A percentile compares a stretch with the other conserved stretches of the same genome.
phyloP scores from a whole-genome alignment of 1,140 invertebrate genomes.

The Cydia amplana region DNA sequence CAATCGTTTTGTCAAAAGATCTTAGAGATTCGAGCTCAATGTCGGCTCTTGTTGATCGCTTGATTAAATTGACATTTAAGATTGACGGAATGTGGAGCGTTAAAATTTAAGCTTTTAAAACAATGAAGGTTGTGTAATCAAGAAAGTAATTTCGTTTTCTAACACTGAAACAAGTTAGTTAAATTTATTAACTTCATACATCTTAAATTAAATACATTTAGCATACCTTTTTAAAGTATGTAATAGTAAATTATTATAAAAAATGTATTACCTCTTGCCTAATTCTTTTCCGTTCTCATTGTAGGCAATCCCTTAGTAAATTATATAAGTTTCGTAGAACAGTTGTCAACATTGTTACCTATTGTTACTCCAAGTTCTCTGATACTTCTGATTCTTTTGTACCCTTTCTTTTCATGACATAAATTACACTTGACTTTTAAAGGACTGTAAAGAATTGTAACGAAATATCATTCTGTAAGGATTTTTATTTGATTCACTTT shows the following conservation, averaged over 20 bases:
- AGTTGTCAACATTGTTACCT: slow-evolving; percentile 28
- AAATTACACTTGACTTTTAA: slow-evolving; percentile 10
- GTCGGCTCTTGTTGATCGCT: slow-evolving; percentile 19
- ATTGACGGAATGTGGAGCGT: not conserved
- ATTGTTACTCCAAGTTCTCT: slow-evolving; percentile 11
- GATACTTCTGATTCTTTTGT: slow-evolving; percentile 5
- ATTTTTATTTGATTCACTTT: not conserved
- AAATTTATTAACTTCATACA: too few species aligned
- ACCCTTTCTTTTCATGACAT: slow-evolving; percentile 22
- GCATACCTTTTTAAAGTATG: too few species aligned
- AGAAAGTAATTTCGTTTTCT: not conserved
- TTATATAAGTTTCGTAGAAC: slow-evolving; percentile 14
- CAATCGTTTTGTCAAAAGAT: slow-evolving; percentile 32
- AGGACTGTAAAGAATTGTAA: slow-evolving; percentile 8
- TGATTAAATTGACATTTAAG: slow-evolving; percentile 17
- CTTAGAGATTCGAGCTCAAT: slow-evolving; percentile 12
- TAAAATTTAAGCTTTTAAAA: too few species aligned
- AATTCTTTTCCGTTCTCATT: not conserved
- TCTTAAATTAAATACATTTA: too few species aligned
- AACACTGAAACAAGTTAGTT: too few species aligned
- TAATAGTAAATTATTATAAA: not conserved
- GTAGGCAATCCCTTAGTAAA: not conserved
- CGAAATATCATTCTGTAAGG: not conserved
- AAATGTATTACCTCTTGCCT: not conserved
- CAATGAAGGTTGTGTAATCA: too few species aligned